Conservation (phyloP, 2,797 vertebrate species). For the Acropternis orthonyx region DNA sequence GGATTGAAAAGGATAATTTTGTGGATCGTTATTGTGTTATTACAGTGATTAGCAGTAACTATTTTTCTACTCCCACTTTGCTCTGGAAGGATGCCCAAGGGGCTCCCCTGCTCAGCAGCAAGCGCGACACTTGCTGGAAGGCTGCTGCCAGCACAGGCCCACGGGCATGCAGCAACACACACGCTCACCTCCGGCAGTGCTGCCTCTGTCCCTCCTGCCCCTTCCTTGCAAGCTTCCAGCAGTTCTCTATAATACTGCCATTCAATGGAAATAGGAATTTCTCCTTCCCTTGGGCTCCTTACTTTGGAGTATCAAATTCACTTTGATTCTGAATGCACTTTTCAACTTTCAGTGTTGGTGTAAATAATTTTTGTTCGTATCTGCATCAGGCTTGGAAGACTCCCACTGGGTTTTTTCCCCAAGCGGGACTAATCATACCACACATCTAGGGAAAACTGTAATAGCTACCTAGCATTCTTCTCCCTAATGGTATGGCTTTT, state of each 20-base stretch:
- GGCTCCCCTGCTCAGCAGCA: neutral
- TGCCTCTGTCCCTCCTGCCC: neutral
- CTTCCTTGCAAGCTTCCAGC: neutral
- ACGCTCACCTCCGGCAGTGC: fast-evolving
- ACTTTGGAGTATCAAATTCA: no score
- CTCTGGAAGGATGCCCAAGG: neutral
- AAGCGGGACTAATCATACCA: neutral
- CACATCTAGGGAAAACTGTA: neutral
- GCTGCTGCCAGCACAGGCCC: neutral
- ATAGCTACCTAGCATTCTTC: neutral
- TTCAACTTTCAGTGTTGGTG: neutral
- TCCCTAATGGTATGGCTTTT: neutral
- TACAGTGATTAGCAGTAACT: conserved; percentile 26
- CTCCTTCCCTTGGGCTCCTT: neutral
- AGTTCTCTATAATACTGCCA: neutral
- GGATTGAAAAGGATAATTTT: conserved; percentile 25
- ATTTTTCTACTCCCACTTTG: neutral
- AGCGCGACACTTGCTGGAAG: neutral
- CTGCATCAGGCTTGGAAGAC: neutral
- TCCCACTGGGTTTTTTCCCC: neutral
- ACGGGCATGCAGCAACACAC: fast-evolving
- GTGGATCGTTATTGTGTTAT: conserved; percentile 30
- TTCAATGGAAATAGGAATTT: neutral
- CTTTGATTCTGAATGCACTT: neutral
- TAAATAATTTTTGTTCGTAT: neutral